Evolutionary conservation across 2,797 vertebrate species (phyloP).

Genomic region (Rhinophrynus dorsalis): DNA sequence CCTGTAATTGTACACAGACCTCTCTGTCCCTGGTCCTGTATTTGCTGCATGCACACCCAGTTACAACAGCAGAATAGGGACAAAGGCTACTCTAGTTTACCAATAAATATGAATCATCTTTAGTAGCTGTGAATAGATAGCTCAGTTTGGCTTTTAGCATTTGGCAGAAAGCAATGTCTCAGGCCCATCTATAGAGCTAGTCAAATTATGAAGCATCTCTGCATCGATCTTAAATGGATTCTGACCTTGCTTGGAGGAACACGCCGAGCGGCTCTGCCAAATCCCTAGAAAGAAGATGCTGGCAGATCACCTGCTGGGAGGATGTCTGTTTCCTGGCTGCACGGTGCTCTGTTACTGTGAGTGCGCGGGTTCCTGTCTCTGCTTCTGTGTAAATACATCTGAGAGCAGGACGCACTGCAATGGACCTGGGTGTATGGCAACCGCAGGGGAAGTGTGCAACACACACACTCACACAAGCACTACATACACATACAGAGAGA

Average conservation of each 20-base stretch:
- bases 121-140: too few relatives aligned
- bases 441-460: neutral
- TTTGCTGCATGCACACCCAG: neutral
- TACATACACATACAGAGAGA: too few relatives aligned
- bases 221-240: neutral
- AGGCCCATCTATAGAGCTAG: neutral
- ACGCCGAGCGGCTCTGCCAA: neutral
- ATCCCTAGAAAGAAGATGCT: conserved; percentile 19
- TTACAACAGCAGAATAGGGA: too few relatives aligned
- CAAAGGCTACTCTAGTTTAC: too few relatives aligned
- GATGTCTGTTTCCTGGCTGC: neutral
- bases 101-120: too few relatives aligned
- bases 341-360: neutral
- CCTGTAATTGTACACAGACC: too few relatives aligned
- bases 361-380: too few relatives aligned
- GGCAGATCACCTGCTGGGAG: neutral
- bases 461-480: too few relatives aligned
- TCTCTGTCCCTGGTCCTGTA: too few relatives aligned
- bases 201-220: neutral
- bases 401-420: neutral
- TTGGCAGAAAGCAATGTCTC: too few relatives aligned
- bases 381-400: neutral
- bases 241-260: conserved; percentile 18
- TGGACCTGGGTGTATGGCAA: neutral
- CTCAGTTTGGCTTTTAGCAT: too few relatives aligned